Evolutionary conservation across 2,888 invertebrate genomes (phyloP).

Genomic region (Polydesmus complanatus): DNA sequence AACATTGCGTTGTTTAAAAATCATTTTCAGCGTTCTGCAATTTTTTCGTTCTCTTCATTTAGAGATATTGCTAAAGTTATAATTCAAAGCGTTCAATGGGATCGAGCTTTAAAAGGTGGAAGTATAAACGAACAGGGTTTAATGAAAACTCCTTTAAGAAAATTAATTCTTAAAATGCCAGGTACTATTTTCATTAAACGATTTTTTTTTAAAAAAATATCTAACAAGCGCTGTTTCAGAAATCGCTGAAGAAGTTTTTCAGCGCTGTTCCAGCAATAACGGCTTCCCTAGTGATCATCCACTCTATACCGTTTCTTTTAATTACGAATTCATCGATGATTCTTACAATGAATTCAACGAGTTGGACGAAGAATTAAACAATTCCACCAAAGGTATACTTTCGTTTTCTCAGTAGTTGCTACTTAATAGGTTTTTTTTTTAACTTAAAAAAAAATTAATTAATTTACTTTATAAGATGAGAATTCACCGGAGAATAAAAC

Average conservation of each 20-base stretch:
- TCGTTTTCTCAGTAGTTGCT: neutral
- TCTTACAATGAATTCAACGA: slow-evolving; percentile 27
- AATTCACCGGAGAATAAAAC: neutral
- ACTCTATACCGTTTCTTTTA: slow-evolving; percentile 32
- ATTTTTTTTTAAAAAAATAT: neutral
- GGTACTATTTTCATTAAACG: slow-evolving; percentile 25
- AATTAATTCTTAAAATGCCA: slow-evolving; percentile 37
- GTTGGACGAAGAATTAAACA: neutral
- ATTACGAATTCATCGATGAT: slow-evolving; percentile 39
- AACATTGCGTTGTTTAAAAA: no score
- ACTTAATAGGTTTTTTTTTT: no score
- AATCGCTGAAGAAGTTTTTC: slow-evolving; percentile 17
- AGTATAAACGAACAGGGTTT: slow-evolving; percentile 25
- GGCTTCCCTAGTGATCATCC: slow-evolving; percentile 21
- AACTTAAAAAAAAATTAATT: no score
- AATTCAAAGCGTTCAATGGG: slow-evolving; percentile 33
- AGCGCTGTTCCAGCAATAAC: slow-evolving; percentile 15
- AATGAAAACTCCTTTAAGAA: slow-evolving; percentile 36
- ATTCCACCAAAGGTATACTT: neutral
- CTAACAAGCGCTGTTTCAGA: slow-evolving; percentile 5
- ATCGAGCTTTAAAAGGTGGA: slow-evolving; percentile 32
- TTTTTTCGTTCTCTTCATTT: no score
- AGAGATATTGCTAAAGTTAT: slow-evolving; percentile 34
- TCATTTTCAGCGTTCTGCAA: no score
- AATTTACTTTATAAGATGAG: neutral